Base-by-base conservation (phyloP, 2,888 invertebrate species). In the Himalopsyche kuldschensis region DNA sequence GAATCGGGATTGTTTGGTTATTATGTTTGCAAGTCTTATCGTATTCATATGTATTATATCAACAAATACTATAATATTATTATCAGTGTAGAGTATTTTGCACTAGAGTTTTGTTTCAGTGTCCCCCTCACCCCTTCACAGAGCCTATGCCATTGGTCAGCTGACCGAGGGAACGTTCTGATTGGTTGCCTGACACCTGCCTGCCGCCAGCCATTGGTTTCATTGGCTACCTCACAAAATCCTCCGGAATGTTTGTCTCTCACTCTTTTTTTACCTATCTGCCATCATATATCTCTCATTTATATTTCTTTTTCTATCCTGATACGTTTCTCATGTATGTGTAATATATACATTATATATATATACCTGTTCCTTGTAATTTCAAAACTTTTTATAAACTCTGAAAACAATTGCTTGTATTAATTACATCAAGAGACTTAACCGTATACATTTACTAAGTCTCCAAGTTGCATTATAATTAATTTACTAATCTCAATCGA, bases 61-160 rank as follows among this genome's bases (percentile, higher is more conserved):
- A 27, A 69, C 27, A 69, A 69, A 69, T 30, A 69, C 27, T 69
- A 69, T 27, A 69, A 69, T 69, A 69, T 69, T 63, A 63, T 63
- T 69, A 87, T 86, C 85, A 80, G 86, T 84, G 86, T 85, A 86
- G 85, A 85, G 85, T 84, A 91, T 90, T 89, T 91, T 91, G 91
- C 91, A 90, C 90, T 91, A 92, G 91, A 92, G 90, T 91, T 90
- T 91, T 90, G 91, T 92, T 92, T 91, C 92, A 92, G 92, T 92
- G 91, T 91, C 89, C 89, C 90, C 92, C 92, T 92, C 92, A 91
- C 92, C 92, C 89, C 88, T 88, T 85, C 83, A 88, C 88, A 87
- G 88, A 88, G 87, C 88, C 86, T 82, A 87, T 69, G 69, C 69
- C 69, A 86, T 87, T 87, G 83, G 85, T 86, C 85, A 84, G 85